These are phyloP conservation scores for Thomomys bottae DNA, from an alignment of 2,113 vertebrate genomes.

Conservation along the genomic window DNA sequence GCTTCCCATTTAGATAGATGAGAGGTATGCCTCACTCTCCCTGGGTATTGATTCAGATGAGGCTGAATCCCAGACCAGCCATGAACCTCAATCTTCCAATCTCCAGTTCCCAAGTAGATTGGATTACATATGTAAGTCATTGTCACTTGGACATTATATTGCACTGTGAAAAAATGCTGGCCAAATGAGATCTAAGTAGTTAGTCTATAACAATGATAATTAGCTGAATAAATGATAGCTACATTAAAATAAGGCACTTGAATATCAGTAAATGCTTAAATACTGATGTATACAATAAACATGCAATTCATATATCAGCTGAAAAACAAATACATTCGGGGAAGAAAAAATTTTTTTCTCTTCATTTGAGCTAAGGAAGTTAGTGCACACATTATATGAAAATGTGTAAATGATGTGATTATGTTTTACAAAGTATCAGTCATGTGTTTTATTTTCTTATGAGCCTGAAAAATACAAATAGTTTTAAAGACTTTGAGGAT, in stretches of 20 bases:
- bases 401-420: background rate
- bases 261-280: background rate
- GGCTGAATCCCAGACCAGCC: too few relatives aligned
- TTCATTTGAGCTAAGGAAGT: background rate
- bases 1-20: too few relatives aligned
- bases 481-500: background rate
- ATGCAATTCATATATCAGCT: background rate
- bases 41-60: too few relatives aligned
- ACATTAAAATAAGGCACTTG: background rate
- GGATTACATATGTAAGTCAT: too few relatives aligned
- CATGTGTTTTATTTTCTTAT: background rate
- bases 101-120: too few relatives aligned
- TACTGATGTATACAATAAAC: background rate
- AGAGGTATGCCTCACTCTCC: too few relatives aligned
- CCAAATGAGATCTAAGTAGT: background rate
- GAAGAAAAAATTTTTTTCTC: background rate
- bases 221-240: background rate
- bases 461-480: background rate
- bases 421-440: background rate
- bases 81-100: too few relatives aligned
- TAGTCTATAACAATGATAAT: background rate
- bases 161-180: background rate
- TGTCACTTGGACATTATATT: too few relatives aligned
- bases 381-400: background rate
- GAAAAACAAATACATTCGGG: background rate